Evolutionary conservation across 2,797 vertebrate species (phyloP), one percentile per base, ranked within the genome.

Genomic region (Siniperca scherzeri): DNA sequence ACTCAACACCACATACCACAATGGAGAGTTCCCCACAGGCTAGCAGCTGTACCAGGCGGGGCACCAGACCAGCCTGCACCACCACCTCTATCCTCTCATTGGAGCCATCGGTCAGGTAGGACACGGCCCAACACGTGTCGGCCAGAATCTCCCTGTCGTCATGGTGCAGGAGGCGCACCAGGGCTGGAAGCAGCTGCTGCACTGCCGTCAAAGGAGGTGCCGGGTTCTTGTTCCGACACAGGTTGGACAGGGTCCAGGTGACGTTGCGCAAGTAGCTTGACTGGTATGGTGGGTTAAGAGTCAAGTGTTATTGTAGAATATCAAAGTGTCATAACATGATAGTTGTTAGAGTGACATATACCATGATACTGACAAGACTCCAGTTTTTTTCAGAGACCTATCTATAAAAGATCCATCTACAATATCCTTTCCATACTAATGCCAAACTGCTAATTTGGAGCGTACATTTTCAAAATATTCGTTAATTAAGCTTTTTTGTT

Each of bases 21-120:
- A 98, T 95, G 30, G 96, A 87, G 74, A 97, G 89, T 11, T 98
- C 97, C 25, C 86, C 93, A 27, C 94, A 96, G 69, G 92, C 91
- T 2, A 98, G 92, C 46, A 98, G 96, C 74, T 97, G 97, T 38
- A 98, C 97, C 38, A 98, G 94, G 2, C 96, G 96, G 4, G 96
- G 96, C 60, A 98, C 97, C 82, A 97, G 79, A 17, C 96, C 97
- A 3, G 96, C 94, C 80, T 95, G 95, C 87, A 98, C 96, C 60
- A 99, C 97, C 91, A 98, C 93, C 81, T 98, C 97, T 90, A 98
- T 99, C 80, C 97, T 96, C 80, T 99, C 97, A 70, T 98, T 99
- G 86, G 97, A 95, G 21, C 96, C 96, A 22, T 98, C 97, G 0
- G 98, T 98, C 67, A 99, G 93, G 74, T 98, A 97, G 75, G 97